Percentiles rank a stretch among this genome's conserved stretches.
phyloP scores from a whole-genome alignment of 2,888 invertebrate species.

The Drosophila kanekoi region DNA sequence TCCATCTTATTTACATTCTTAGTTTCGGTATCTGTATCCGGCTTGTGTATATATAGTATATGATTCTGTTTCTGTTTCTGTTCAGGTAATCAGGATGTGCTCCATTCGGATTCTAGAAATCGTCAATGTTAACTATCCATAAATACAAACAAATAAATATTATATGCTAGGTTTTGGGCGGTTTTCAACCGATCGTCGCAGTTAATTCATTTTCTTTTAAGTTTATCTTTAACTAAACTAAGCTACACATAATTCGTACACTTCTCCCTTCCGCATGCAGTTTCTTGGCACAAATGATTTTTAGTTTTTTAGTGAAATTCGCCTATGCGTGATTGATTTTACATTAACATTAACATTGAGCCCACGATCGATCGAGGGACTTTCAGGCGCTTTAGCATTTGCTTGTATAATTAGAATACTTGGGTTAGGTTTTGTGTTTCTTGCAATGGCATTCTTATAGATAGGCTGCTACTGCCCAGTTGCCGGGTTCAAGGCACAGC shows the following conservation, averaged over 20 bases:
- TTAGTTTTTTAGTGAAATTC: constrained; percentile 38
- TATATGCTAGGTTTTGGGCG: constrained; percentile 71
- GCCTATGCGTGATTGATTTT: constrained; percentile 52
- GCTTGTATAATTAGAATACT: constrained; percentile 77
- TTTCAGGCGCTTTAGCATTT: constrained; percentile 63
- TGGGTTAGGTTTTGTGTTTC: constrained; percentile 42
- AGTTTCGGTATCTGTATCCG: constrained; percentile 8
- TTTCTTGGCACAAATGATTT: constrained; percentile 67
- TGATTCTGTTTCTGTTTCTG: constrained; percentile 7
- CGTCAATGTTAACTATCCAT: constrained; percentile 47
- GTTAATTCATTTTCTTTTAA: constrained; percentile 31
- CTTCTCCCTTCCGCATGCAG: constrained; percentile 1
- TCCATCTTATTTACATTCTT: constrained; percentile 34
- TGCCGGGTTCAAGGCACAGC: constrained; percentile 41
- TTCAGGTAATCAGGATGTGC: constrained; percentile 49
- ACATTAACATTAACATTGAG: constrained; percentile 69
- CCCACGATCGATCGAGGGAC: constrained; percentile 22
- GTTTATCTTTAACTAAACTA: constrained; percentile 68
- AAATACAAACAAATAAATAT: constrained; percentile 75
- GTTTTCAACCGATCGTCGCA: constrained; percentile 76
- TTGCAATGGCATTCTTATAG: constrained; percentile 49
- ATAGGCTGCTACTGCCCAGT: constrained; percentile 41
- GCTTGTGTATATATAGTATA: constrained; percentile 3
- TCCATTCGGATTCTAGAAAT: constrained; percentile 21
- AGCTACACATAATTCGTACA: constrained; percentile 43